Base-by-base conservation (phyloP, 2,888 invertebrate genomes). In the Stenolophus ochropezus region DNA sequence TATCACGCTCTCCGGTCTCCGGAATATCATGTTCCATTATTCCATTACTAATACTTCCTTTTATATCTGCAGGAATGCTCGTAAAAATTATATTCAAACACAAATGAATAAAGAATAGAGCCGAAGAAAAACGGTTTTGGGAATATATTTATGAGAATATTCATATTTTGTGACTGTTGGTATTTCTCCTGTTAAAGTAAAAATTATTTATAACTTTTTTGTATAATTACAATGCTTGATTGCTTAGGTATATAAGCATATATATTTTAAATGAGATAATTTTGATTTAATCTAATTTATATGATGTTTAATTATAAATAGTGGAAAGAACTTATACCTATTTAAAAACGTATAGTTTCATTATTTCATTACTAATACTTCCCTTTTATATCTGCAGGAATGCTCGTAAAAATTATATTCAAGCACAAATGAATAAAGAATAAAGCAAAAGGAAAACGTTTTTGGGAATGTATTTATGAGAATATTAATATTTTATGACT, bases 1-100 rank as follows among this genome's bases (percentile, higher is more conserved):
- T 61, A 61, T 61, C 14, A 61, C 61, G 25, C n/a, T 61, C 4
- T n/a, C 23, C 11, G 25, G 25, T 61, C 4, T n/a, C 23, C 11
- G 61, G 61, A 23, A 61, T 61, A 25, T 61, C 23, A 56, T 56
- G 56, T 20, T 56, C 21, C 6, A 56, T 56, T 56, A 56, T n/a
- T n/a, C n/a, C n/a, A 20, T 1, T 42, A 42, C 33, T 56, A 56
- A 56, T 56, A 21, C 11, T 18, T 56, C 56, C 20, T 21, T 56
- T 20, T 6, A 8, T 20, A 20, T 20, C 11, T 56, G 18, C 20
- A 11, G n/a, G 49, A 49, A 49, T 49, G 56, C 5, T 21, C 2
- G 18, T 56, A 56, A 21, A 21, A 56, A 56, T 53, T 53, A 16
- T 56, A 11, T 6, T 8, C 56, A 20, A 4, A 20, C 8, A 56